Evolutionary conservation across 2,797 vertebrate species (phyloP).

Genomic region (Acanthiza pusilla): DNA sequence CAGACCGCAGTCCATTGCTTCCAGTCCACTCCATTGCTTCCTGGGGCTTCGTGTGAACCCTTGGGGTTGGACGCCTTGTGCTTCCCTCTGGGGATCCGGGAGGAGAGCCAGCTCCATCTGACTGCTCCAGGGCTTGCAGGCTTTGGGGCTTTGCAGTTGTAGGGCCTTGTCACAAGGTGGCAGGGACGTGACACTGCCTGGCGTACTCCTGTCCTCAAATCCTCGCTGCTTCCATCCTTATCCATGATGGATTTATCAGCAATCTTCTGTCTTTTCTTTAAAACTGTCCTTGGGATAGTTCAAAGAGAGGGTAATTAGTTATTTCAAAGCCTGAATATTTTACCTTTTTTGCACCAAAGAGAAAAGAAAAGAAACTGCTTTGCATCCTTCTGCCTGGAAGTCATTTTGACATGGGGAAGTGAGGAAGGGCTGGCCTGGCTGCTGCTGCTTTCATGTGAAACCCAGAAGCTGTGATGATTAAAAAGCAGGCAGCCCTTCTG

Average conservation of each 20-base stretch:
- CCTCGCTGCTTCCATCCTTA: not conserved
- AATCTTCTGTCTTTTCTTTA: not conserved
- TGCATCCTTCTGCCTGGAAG: not conserved
- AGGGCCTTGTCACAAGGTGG: constrained; percentile 39
- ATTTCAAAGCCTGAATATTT: not conserved
- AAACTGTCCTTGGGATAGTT: not conserved
- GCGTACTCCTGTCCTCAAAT: not conserved
- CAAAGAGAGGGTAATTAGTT: not conserved
- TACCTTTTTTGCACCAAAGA: not conserved
- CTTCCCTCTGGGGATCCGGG: not conserved
- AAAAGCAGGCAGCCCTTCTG: not conserved
- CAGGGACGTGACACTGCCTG: constrained; percentile 18
- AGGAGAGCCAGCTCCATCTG: not conserved
- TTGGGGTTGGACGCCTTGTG: not conserved
- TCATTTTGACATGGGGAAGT: fast-evolving
- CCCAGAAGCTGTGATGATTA: not conserved
- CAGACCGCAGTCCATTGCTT: not conserved
- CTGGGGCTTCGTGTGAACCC: not conserved
- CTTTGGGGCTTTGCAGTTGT: constrained; percentile 15
- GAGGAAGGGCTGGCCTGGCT: not conserved
- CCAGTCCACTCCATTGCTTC: not conserved
- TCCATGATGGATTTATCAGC: not conserved
- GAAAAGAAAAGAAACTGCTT: not conserved
- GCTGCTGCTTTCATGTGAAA: not conserved
- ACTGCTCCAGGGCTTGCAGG: not conserved